Evolutionary conservation across 2,888 invertebrate genomes (phyloP).

Genomic region (Lutraria lutraria): DNA sequence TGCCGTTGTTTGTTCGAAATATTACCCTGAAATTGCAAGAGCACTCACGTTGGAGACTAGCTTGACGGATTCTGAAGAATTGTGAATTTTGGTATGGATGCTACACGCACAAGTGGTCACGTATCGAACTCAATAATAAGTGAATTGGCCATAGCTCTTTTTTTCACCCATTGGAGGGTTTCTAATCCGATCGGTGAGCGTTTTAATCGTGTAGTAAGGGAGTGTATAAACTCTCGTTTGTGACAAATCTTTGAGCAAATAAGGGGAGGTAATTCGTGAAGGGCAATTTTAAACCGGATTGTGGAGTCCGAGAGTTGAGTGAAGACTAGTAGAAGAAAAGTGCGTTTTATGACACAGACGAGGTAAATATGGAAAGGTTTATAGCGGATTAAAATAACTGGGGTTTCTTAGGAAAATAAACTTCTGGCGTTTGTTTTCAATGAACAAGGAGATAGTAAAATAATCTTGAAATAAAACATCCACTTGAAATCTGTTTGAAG

Average conservation of each 20-base stretch:
- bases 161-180: slow-evolving; percentile 4
- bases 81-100: not conserved
- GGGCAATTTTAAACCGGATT: not conserved
- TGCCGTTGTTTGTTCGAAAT: not conserved
- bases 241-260: not conserved
- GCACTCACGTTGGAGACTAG: not conserved
- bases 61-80: not conserved
- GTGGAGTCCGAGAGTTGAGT: not conserved
- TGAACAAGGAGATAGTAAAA: too few species aligned
- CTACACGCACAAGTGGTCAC: not conserved
- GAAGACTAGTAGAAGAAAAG: not conserved
- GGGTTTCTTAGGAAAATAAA: too few species aligned
- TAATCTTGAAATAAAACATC: too few species aligned
- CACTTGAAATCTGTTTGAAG: too few species aligned
- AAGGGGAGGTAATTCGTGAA: not conserved
- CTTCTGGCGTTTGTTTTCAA: too few species aligned
- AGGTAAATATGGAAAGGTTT: too few species aligned
- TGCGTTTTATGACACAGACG: not conserved
- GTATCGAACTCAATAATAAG: slow-evolving; percentile 1
- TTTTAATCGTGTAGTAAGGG: not conserved
- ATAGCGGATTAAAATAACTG: too few species aligned
- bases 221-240: not conserved
- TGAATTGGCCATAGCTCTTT: slow-evolving; percentile 15
- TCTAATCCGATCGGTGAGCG: not conserved
- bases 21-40: not conserved